phyloP scores from a whole-genome alignment of 2,797 vertebrate genomes.

The Zenarchopterus dispar region DNA sequence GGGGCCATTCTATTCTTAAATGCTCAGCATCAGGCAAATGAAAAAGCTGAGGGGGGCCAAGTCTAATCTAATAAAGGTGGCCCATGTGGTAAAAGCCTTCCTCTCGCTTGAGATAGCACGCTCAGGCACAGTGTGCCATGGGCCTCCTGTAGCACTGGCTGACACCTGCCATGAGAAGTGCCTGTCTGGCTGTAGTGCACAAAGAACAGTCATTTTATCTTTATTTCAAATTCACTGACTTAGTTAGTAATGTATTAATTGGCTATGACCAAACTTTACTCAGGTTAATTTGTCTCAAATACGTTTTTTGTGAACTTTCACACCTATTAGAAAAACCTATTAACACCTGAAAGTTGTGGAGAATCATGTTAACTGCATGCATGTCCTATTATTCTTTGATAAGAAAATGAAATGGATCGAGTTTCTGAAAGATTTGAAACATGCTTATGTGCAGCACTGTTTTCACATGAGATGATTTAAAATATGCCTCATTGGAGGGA shows the following conservation, averaged over 20 bases:
- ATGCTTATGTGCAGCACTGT: conserved; percentile 1
- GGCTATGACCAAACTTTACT: conserved; percentile 9
- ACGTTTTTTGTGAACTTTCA: no score
- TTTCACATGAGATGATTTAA: conserved; percentile 29
- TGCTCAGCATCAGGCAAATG: conserved; percentile 82
- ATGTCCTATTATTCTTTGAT: background rate
- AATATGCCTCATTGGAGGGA: conserved; percentile 57
- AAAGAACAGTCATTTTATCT: conserved; percentile 38
- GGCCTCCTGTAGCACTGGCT: conserved; percentile 33
- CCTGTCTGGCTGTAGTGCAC: conserved; percentile 23
- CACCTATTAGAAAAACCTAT: no score
- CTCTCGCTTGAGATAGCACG: conserved; percentile 64
- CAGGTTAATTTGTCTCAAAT: background rate
- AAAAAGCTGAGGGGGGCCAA: conserved; percentile 74
- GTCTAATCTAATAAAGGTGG: conserved; percentile 81
- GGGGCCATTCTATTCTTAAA: conserved; percentile 81
- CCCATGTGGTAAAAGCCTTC: conserved; percentile 70
- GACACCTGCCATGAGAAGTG: conserved; percentile 26
- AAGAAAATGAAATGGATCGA: background rate
- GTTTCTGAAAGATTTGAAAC: conserved; percentile 12
- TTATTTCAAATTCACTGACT: conserved; percentile 37
- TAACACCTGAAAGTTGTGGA: background rate
- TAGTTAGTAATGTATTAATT: conserved; percentile 24
- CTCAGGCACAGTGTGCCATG: conserved; percentile 42
- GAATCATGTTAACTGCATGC: background rate